Evolutionary conservation across 2,113 vertebrate genomes (phyloP).

Genomic region (Oryzias melastigma): DNA sequence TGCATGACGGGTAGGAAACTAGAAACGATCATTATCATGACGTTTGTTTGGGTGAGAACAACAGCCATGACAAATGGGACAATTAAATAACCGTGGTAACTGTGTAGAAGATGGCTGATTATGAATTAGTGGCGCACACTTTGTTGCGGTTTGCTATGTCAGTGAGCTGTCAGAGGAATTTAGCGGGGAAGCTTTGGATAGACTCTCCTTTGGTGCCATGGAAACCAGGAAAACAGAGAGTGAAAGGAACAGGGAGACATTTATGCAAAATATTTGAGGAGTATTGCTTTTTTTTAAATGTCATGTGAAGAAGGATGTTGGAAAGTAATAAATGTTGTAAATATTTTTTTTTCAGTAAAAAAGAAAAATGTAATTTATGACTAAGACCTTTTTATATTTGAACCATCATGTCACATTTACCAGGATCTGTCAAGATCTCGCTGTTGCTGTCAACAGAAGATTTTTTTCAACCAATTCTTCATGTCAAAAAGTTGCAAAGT

Average conservation of each 20-base stretch:
- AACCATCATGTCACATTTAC: too few species aligned
- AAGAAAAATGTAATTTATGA: too few species aligned
- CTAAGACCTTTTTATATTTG: too few species aligned
- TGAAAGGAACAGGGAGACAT: conserved; percentile 1
- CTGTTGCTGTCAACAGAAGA: too few species aligned
- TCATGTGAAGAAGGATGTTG: neutral
- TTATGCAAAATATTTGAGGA: conserved; percentile 4
- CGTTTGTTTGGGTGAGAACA: conserved; percentile 73
- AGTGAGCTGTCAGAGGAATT: conserved; percentile 67
- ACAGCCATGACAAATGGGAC: conserved; percentile 76
- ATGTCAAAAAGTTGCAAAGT: too few species aligned
- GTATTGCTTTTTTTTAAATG: neutral
- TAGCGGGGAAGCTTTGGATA: conserved; percentile 39
- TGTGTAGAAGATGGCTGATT: conserved; percentile 75
- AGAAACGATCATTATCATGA: conserved; percentile 71
- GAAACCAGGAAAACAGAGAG: conserved; percentile 1
- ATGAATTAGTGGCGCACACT: conserved; percentile 74
- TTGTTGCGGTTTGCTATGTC: conserved; percentile 61
- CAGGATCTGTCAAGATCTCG: too few species aligned
- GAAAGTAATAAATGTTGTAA: too few species aligned
- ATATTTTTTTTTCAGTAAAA: too few species aligned
- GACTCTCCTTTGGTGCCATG: conserved; percentile 3
- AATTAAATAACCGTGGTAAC: conserved; percentile 77
- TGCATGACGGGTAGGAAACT: conserved; percentile 48
- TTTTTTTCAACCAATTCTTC: too few species aligned